Base-by-base conservation (phyloP, 1,140 invertebrate genomes). In the Ditylenchus dipsaci region DNA sequence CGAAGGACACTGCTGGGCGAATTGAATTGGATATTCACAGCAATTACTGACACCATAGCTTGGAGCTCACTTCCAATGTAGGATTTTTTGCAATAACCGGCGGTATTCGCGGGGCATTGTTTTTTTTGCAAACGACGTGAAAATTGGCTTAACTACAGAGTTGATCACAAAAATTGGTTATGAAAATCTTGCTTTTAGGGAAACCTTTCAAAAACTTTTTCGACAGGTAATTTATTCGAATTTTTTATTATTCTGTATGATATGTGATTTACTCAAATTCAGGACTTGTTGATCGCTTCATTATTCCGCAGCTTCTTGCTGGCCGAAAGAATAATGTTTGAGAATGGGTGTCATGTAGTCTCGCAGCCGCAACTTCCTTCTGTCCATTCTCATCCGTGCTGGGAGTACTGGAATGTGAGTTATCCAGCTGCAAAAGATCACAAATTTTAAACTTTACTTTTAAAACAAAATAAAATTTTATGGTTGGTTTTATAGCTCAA, bases 21-120 rank as follows among this genome's bases (percentile, higher is more conserved):
- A 86, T 86, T 99, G 49, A 98, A 98, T 86, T 99, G 95, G 95
- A 96, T 99, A 82, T 98, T 98, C 85, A 98, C 95, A 42, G 95
- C 95, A 8, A 97, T 99, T 64, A 98, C 95, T 1, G 95, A 98
- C 84, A 98, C 95, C n/a, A 97, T 99, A 82, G 95, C 95, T 0
- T 99, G 95, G 95, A 96, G 96, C 82, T 91, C 90, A 49, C 86
- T 99, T 68, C 91, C 93, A 17, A 87, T 88, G 86, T 38, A 38
- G 11, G n/a, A 5, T 38, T 5, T 38, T 38, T 38, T 38, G 33
- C 33, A n/a, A n/a, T n/a, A n/a, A n/a, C n/a, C n/a, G n/a, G n/a
- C n/a, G n/a, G 33, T 38, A 5, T 38, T 38, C 11, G 33, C 33
- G 11, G 33, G 33, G n/a, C n/a, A n/a, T n/a, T n/a, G n/a, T n/a